These are phyloP conservation scores for Aradophagus sp. DNA, from an alignment of 1,140 invertebrate species.

Conservation along the genomic window DNA sequence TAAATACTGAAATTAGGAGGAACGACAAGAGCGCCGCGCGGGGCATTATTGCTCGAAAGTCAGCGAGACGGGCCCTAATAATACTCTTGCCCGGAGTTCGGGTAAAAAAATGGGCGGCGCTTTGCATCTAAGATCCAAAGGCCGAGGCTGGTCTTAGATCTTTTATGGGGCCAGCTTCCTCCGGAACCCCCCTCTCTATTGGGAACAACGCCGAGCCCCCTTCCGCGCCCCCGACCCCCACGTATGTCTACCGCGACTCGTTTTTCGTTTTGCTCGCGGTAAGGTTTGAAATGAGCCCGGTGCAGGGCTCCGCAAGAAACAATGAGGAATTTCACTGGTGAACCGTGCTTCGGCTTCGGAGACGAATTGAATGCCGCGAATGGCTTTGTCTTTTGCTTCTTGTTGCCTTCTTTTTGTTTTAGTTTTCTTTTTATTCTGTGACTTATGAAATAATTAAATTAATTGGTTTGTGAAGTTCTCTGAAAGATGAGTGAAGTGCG, in stretches of 20 bases:
- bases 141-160: constrained; percentile 64
- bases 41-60: constrained; percentile 23
- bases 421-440: no score
- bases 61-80: constrained; percentile 34
- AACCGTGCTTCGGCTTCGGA: no score
- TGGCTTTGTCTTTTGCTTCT: no score
- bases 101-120: constrained; percentile 71
- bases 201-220: constrained; percentile 23
- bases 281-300: no score
- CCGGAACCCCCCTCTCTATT: constrained; percentile 17
- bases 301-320: no score
- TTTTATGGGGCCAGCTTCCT: constrained; percentile 46
- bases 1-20: constrained; percentile 50
- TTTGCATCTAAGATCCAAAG: constrained; percentile 62
- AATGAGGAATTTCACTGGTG: no score
- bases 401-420: no score
- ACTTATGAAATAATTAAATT: no score
- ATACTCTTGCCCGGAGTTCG: constrained; percentile 22
- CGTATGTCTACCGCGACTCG: no score
- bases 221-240: neutral
- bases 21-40: constrained; percentile 40
- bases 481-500: no score
- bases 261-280: neutral
- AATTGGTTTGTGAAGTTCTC: no score
- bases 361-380: no score